A percentile compares a stretch with the other conserved stretches of the same genome.
Conservation (phyloP, 2,888 invertebrate species). For the Allolobophora icterica region DNA sequence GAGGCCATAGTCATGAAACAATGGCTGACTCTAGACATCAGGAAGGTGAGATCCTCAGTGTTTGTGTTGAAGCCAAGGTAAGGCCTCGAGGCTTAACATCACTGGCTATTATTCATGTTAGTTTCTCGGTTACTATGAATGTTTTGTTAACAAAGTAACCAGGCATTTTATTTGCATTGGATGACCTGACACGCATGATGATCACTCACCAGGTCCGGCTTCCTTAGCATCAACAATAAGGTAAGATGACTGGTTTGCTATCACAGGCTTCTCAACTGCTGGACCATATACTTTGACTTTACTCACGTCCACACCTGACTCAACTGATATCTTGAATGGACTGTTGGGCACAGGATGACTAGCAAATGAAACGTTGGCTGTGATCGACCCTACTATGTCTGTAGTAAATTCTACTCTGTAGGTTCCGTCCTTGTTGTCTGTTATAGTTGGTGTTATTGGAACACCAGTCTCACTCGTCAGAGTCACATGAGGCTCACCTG, state of each 20-base stretch:
- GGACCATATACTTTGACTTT: conserved; percentile 76
- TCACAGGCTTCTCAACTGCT: conserved; percentile 78
- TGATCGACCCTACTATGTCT: conserved; percentile 60
- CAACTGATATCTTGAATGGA: conserved; percentile 71
- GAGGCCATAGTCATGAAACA: no score
- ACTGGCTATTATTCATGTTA: conserved; percentile 7
- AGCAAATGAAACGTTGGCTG: conserved; percentile 60
- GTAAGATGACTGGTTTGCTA: conserved; percentile 78
- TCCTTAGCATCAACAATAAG: conserved; percentile 84
- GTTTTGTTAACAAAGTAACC: background rate
- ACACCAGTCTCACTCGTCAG: conserved; percentile 72
- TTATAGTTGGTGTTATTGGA: conserved; percentile 73
- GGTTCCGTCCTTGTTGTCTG: conserved; percentile 71
- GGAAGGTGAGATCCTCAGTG: no score
- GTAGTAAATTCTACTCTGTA: conserved; percentile 64
- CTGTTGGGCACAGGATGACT: conserved; percentile 61
- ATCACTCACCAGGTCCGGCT: conserved; percentile 75
- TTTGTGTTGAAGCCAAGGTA: background rate
- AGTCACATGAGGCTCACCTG: conserved; percentile 78
- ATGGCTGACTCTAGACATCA: no score
- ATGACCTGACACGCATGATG: background rate
- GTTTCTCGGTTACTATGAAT: background rate
- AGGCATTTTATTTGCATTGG: background rate
- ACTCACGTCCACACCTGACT: conserved; percentile 71
- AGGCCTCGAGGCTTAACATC: background rate